These are phyloP conservation scores for Eurois occulta DNA, from an alignment of 2,888 invertebrate species.

Conservation along the genomic window DNA sequence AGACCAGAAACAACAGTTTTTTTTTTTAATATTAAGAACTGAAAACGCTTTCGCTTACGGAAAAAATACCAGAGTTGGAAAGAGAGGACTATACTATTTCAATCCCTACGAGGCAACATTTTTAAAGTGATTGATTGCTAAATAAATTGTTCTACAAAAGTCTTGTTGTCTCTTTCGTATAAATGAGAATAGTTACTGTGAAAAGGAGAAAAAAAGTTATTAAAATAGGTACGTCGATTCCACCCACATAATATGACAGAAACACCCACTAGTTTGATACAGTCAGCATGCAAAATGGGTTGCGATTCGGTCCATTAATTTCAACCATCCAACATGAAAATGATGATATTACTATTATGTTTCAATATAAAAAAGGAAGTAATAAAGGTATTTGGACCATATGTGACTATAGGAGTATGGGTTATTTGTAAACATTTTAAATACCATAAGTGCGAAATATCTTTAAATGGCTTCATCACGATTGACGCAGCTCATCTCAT, in stretches of 20 bases:
- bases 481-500: background rate
- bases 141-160: background rate
- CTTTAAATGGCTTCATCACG: background rate
- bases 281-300: conserved; percentile 23
- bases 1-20: conserved; percentile 23
- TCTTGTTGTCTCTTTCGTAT: conserved; percentile 28
- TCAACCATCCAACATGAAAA: background rate
- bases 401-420: background rate
- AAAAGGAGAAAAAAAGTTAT: conserved; percentile 20
- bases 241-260: background rate
- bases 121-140: background rate
- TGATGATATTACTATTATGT: background rate
- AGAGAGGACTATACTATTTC: conserved; percentile 6
- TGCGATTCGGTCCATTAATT: background rate
- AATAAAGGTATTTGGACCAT: background rate
- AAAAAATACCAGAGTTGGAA: conserved; percentile 2
- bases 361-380: background rate
- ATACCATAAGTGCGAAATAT: background rate
- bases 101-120: background rate
- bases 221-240: background rate
- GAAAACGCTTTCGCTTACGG: background rate
- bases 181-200: background rate
- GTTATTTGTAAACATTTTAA: background rate
- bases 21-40: background rate
- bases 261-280: conserved; percentile 30